Conservation (phyloP, 2,113 vertebrate species). For the Australoheros scitulus region DNA sequence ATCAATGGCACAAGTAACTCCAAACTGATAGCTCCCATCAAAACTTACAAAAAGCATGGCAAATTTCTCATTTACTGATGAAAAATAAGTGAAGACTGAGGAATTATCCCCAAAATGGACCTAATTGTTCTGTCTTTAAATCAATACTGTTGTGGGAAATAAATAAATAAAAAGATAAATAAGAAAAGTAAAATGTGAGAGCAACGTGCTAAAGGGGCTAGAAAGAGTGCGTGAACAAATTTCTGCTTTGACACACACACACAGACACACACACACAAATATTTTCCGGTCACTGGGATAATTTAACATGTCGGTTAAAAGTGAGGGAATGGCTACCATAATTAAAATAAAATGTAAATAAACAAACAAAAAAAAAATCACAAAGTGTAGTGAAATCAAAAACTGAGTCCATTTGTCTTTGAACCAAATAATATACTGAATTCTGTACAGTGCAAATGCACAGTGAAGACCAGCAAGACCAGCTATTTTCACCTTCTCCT, state of each 20-base stretch:
- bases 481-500: conserved; percentile 46
- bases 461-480: conserved; percentile 14
- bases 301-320: neutral
- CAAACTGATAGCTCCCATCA: conserved; percentile 94
- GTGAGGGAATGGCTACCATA: neutral
- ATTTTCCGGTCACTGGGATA: neutral
- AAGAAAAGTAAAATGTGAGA: conserved; percentile 61
- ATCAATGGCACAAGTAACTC: conserved; percentile 95
- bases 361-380: neutral
- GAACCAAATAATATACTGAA: neutral
- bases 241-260: neutral
- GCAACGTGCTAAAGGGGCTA: conserved; percentile 24
- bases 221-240: neutral
- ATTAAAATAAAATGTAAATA: neutral
- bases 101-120: conserved; percentile 77
- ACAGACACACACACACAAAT: neutral
- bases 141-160: conserved; percentile 72
- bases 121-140: conserved; percentile 75
- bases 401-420: neutral
- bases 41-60: conserved; percentile 85
- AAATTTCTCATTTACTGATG: conserved; percentile 82
- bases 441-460: neutral
- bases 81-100: conserved; percentile 74
- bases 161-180: conserved; percentile 57
- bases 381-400: neutral